A percentile compares a stretch with the other conserved stretches of the same genome.
Evolutionary conservation across 2,888 invertebrate species (phyloP).

Genomic region (Prosopocoilus inquinatus): DNA sequence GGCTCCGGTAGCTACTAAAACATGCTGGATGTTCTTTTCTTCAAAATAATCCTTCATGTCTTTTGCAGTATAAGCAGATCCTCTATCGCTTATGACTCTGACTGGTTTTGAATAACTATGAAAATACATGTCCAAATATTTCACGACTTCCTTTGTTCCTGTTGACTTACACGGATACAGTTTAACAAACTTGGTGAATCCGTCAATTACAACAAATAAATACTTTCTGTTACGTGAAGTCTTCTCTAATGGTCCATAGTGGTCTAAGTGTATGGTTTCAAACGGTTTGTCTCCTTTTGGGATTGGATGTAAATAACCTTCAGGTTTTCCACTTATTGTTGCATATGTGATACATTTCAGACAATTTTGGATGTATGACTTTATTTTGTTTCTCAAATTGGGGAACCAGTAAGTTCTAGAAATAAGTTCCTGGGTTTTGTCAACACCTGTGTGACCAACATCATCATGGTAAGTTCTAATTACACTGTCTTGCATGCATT

Average conservation of each 20-base stretch:
- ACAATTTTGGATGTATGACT: constrained; percentile 8
- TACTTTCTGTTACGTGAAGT: not conserved
- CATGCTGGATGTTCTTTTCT: constrained; percentile 2
- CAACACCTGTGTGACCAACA: not conserved
- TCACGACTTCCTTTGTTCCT: constrained; percentile 3
- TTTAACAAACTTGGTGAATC: constrained; percentile 12
- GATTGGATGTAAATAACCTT: constrained; percentile 8
- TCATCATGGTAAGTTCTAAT: too few species aligned
- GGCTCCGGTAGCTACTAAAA: constrained; percentile 4
- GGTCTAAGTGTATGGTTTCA: not conserved
- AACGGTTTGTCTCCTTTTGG: constrained; percentile 8
- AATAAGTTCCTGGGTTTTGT: constrained; percentile 7
- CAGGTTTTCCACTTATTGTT: not conserved
- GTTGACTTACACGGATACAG: constrained; percentile 6
- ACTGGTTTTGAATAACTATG: constrained; percentile 7
- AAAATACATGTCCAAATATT: constrained; percentile 8
- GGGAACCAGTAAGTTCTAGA: constrained; percentile 8
- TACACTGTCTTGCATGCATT: too few species aligned
- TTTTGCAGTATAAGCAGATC: too few species aligned
- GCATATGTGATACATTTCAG: constrained; percentile 10
- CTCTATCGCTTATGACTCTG: too few species aligned
- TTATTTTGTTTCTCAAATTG: constrained; percentile 7
- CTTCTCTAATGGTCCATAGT: not conserved
- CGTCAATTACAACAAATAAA: constrained; percentile 8
- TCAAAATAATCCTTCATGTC: constrained; percentile 1